phyloP scores from a whole-genome alignment of 2,797 vertebrate genomes.

The Hafferia zeledoni region DNA sequence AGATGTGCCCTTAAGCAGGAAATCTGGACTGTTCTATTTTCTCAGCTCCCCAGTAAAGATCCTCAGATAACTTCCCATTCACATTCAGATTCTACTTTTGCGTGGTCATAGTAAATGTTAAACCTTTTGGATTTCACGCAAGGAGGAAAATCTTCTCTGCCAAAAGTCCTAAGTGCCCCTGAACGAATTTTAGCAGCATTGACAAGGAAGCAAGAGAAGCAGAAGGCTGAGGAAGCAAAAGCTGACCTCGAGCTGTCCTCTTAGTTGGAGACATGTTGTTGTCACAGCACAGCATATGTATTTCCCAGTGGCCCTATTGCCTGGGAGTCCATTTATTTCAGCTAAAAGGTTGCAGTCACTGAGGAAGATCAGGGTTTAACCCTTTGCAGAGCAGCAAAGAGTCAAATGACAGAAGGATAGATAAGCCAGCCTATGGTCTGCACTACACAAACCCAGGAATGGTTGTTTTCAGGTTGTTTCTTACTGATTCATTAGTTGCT shows the following conservation, averaged over 20 bases:
- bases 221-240: constrained; percentile 43
- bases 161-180: constrained; percentile 47
- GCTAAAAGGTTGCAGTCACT: constrained; percentile 21
- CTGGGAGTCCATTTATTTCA: constrained; percentile 47
- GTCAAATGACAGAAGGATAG: not conserved
- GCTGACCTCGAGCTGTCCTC: constrained; percentile 34
- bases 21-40: constrained; percentile 32
- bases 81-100: not conserved
- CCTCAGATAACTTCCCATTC: not conserved
- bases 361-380: constrained; percentile 19
- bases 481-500: not conserved
- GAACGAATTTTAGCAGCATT: constrained; percentile 12
- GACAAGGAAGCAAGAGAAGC: constrained; percentile 21
- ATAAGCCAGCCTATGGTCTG: not conserved
- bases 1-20: constrained; percentile 28
- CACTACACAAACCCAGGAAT: not conserved
- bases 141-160: not conserved
- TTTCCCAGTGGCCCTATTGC: constrained; percentile 42
- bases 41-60: not conserved
- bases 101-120: not conserved
- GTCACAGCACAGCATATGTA: constrained; percentile 13
- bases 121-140: not conserved
- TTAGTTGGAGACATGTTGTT: constrained; percentile 31
- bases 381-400: not conserved
- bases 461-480: not conserved